Base-by-base conservation (phyloP, 2,888 invertebrate genomes). In the Tetramorium bicarinatum region DNA sequence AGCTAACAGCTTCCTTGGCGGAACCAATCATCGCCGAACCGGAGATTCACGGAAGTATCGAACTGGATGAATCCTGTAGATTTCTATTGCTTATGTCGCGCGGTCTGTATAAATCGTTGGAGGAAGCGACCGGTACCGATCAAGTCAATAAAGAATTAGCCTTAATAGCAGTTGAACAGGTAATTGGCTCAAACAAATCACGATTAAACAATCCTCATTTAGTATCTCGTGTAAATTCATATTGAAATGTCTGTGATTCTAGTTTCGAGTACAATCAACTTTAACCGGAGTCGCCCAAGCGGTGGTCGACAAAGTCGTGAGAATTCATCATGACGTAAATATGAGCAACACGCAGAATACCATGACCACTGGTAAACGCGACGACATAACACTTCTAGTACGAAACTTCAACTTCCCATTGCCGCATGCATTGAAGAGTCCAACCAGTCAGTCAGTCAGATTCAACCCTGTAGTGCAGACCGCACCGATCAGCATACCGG, bases 21-120 rank as follows among this genome's bases (percentile, higher is more conserved):
- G 98, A 98, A 91, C 98, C 98, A 0, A 97, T 99, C 1, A 97
- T 97, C 25, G 97, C 98, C 0, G 97, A 97, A 72, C 98, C 98
- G 0, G 98, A 98, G 94, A 97, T 98, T 87, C 97, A 97, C 90
- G 98, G 97, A 0, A 98, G 98, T 0, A 97, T 98, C 66, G 95
- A 96, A 6, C 95, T 99, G 7, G 98, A 98, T 92, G 97, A 97
- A 44, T 97, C 97, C 6, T 97, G 97, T 94, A 96, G 97, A 92
- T 99, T 98, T 95, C 95, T 99, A 15, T 95, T 99, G 3, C 95
- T 99, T 34, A 97, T 98, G 96, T 98, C 98, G 8, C 97, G 97
- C 69, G 98, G 98, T 0, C 96, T 99, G 0, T 98, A 98, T 94
- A 97, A 97, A 95, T 97, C 98, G 2, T 96, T 98, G 62, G 97